Conservation (phyloP, 2,888 invertebrate genomes). For the Lymantria dispar region DNA sequence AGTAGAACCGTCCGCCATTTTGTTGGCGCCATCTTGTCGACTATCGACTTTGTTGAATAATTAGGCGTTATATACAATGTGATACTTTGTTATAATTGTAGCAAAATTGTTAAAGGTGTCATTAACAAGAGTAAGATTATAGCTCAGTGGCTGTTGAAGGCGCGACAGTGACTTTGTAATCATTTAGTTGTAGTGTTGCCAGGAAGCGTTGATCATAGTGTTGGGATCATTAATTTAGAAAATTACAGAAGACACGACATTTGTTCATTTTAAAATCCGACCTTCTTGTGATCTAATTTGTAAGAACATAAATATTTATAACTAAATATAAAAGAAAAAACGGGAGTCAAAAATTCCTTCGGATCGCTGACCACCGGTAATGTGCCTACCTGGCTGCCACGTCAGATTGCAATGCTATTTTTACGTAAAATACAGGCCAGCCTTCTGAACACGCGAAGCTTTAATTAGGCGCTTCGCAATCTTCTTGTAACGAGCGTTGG, state of each 20-base stretch:
- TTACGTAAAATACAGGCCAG: too few species aligned
- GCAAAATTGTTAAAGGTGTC: constrained; percentile 5
- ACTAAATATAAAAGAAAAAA: too few species aligned
- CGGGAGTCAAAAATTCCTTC: too few species aligned
- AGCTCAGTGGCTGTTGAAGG: not conserved
- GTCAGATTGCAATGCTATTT: too few species aligned
- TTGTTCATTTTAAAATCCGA: too few species aligned
- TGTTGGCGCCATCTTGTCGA: constrained; percentile 22
- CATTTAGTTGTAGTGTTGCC: not conserved
- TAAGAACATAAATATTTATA: too few species aligned
- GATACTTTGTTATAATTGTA: constrained; percentile 8
- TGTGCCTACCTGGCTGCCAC: too few species aligned
- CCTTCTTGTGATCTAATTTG: too few species aligned
- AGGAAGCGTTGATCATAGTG: constrained; percentile 1
- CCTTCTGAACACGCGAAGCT: too few species aligned
- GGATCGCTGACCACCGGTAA: too few species aligned
- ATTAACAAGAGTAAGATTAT: constrained; percentile 6
- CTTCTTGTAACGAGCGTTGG: too few species aligned
- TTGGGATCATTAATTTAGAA: not conserved
- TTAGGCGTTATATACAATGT: constrained; percentile 2
- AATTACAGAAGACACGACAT: not conserved
- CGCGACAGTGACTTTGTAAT: not conserved
- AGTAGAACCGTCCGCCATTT: constrained; percentile 39
- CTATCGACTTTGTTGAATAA: not conserved
- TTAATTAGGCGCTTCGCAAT: too few species aligned